Percentiles rank a stretch among this genome's conserved stretches.
Conservation (phyloP, 2,113 vertebrate species). For the Propithecus coquereli region DNA sequence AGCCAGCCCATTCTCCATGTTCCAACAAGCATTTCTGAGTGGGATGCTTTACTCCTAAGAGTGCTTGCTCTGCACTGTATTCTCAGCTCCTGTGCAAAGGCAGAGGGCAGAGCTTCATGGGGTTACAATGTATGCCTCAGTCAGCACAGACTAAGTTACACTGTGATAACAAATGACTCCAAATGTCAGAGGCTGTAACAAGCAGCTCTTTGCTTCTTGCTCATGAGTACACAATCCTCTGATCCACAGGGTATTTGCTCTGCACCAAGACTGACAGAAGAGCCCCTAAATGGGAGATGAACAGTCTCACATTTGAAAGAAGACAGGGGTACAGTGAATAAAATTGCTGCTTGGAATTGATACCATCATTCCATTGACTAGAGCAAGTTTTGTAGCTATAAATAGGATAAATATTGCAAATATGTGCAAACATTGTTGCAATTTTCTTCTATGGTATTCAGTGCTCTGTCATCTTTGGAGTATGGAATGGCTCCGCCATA, state of each 20-base stretch:
- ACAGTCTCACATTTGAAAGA: not conserved
- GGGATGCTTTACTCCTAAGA: too few species aligned
- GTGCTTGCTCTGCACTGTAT: not conserved
- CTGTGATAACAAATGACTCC: not conserved
- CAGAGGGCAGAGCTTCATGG: not conserved
- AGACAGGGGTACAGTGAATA: accelerated
- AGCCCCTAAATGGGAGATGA: not conserved
- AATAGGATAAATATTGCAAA: too few species aligned
- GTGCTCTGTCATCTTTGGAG: not conserved
- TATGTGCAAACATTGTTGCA: not conserved
- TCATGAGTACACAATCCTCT: not conserved
- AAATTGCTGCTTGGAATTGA: not conserved
- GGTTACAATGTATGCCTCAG: accelerated
- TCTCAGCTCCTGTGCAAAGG: not conserved
- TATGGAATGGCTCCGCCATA: not conserved
- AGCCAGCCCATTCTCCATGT: not conserved
- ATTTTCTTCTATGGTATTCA: not conserved
- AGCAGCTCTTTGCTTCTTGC: not conserved
- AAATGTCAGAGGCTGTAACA: too few species aligned
- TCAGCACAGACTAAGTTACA: not conserved
- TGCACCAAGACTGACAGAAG: not conserved
- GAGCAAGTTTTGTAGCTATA: not conserved
- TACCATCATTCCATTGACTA: not conserved
- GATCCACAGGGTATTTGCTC: too few species aligned
- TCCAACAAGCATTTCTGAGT: not conserved